These are phyloP conservation scores for Megathymus violae DNA, from an alignment of 1,140 invertebrate genomes.

Conservation along the genomic window DNA sequence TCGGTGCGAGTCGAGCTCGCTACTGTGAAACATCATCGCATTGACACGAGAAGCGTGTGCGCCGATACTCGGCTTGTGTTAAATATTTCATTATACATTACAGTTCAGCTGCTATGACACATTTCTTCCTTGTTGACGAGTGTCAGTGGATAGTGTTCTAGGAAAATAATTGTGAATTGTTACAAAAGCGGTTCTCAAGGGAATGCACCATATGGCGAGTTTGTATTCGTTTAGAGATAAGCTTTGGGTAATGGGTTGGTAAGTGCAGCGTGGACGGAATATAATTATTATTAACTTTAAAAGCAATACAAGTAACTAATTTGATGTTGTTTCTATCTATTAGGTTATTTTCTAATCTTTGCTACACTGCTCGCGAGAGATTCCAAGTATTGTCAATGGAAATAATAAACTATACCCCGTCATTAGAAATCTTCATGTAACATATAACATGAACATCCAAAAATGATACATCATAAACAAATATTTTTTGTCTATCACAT, in stretches of 20 bases:
- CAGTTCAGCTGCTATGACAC: not conserved
- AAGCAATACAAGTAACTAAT: no score
- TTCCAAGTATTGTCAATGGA: no score
- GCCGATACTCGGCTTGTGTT: constrained; percentile 38
- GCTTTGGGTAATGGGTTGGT: constrained; percentile 20
- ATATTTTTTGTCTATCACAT: no score
- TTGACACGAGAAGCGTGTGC: constrained; percentile 54
- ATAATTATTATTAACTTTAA: constrained; percentile 2
- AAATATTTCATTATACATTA: constrained; percentile 25
- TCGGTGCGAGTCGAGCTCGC: constrained; percentile 29
- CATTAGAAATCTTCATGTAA: no score
- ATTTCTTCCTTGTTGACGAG: not conserved
- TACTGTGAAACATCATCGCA: constrained; percentile 50
- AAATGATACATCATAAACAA: no score
- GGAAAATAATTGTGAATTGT: constrained; percentile 5
- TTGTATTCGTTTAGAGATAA: constrained; percentile 33
- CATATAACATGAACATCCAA: no score
- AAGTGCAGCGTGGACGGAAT: constrained; percentile 11
- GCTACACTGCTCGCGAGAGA: no score
- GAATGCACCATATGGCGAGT: constrained; percentile 38
- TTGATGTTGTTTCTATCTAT: no score
- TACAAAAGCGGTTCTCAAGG: constrained; percentile 18
- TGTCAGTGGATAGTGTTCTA: constrained; percentile 13
- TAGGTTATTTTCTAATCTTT: no score
- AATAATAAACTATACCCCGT: no score